These are phyloP conservation scores for Hypsibius dujardini DNA, from an alignment of 1,140 invertebrate genomes.

Conservation along the genomic window DNA sequence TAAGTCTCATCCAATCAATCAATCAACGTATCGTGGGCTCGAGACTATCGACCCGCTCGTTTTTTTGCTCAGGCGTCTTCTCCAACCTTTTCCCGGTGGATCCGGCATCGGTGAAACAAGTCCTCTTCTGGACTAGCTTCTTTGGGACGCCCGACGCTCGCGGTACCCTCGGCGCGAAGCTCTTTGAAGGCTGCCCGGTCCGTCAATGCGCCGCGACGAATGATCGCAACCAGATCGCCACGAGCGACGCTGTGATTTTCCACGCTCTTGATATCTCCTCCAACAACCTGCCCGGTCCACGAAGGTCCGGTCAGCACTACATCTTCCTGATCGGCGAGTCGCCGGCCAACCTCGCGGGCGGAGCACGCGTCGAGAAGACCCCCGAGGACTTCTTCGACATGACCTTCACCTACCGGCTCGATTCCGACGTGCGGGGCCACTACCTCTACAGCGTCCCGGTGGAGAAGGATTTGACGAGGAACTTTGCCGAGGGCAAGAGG, in stretches of 20 bases:
- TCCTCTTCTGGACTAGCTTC: not conserved
- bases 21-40: too few species aligned
- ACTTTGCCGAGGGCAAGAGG: constrained; percentile 27
- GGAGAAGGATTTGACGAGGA: constrained; percentile 23
- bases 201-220: not conserved
- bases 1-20: too few species aligned
- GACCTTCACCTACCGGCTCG: constrained; percentile 41
- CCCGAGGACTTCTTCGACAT: constrained; percentile 37
- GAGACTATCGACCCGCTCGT: too few species aligned
- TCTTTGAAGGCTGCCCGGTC: constrained; percentile 4
- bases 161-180: not conserved
- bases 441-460: constrained; percentile 27
- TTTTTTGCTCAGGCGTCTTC: too few species aligned
- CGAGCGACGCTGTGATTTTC: not conserved
- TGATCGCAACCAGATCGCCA: not conserved
- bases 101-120: not conserved
- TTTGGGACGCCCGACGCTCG: not conserved
- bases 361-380: not conserved
- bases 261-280: not conserved
- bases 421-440: constrained; percentile 30
- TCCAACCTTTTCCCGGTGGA: constrained; percentile 1
- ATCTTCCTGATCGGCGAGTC: not conserved
- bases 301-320: constrained; percentile 9
- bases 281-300: not conserved
- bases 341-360: not conserved